Percentiles rank a stretch among this genome's conserved stretches.
phyloP scores from a whole-genome alignment of 2,888 invertebrate species.

The Alsophila aescularia region DNA sequence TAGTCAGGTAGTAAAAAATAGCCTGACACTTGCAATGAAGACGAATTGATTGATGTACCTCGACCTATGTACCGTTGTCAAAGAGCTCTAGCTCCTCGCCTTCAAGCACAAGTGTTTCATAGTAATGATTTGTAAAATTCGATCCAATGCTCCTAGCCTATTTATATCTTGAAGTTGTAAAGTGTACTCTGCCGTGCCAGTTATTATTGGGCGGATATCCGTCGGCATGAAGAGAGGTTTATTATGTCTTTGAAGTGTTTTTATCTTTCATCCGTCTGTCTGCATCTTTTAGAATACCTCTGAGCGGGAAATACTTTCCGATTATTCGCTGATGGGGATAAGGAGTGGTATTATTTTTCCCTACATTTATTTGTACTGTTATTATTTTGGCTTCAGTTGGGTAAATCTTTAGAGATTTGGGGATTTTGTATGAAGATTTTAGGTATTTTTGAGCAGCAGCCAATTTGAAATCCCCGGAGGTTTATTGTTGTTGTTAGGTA shows the following conservation, averaged over 20 bases:
- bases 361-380: slow-evolving; percentile 2
- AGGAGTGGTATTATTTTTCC: slow-evolving; percentile 7
- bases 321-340: slow-evolving; percentile 9
- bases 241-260: slow-evolving; percentile 60
- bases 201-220: slow-evolving; percentile 64
- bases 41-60: too few species aligned
- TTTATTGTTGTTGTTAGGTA: too few species aligned
- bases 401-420: neutral
- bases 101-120: too few species aligned
- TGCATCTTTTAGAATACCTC: slow-evolving; percentile 32
- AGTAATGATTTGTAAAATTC: neutral
- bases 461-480: too few species aligned
- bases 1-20: too few species aligned
- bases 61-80: too few species aligned
- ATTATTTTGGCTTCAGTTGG: slow-evolving; percentile 1
- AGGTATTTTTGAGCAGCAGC: too few species aligned
- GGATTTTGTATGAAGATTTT: neutral
- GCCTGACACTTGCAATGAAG: too few species aligned
- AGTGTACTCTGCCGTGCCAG: slow-evolving; percentile 50
- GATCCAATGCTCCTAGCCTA: slow-evolving; percentile 6
- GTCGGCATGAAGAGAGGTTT: slow-evolving; percentile 51
- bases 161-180: slow-evolving; percentile 37
- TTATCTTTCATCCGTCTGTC: slow-evolving; percentile 44
- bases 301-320: slow-evolving; percentile 31
- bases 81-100: too few species aligned